Percentiles rank a stretch among this genome's conserved stretches.
Conservation (phyloP, 2,797 vertebrate genomes). For the Columba guinea region DNA sequence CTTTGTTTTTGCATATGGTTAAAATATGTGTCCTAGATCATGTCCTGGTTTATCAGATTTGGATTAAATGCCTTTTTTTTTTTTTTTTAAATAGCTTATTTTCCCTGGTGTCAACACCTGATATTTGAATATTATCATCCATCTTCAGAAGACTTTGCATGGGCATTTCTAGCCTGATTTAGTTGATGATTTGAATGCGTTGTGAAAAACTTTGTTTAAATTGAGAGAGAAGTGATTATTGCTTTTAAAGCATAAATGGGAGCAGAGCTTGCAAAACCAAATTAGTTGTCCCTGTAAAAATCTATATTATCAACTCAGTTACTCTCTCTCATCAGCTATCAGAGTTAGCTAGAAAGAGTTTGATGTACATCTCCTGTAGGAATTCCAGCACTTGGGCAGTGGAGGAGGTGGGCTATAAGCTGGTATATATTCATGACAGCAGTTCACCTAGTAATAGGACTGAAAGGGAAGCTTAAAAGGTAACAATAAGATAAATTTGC, state of each 20-base stretch:
- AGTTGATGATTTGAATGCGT: neutral
- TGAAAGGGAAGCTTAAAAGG: neutral
- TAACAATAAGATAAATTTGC: neutral
- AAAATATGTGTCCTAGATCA: slow-evolving; percentile 25
- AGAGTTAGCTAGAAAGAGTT: neutral
- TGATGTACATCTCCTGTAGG: neutral
- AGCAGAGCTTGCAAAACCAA: neutral
- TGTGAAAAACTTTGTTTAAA: neutral
- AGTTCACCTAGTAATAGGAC: neutral
- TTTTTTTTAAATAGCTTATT: neutral
- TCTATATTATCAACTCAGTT: neutral
- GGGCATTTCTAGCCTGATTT: neutral
- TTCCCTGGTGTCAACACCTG: neutral
- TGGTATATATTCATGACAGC: neutral
- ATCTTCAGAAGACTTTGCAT: neutral
- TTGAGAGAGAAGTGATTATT: neutral
- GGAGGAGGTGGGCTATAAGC: neutral
- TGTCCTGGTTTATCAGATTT: neutral
- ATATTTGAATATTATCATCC: neutral
- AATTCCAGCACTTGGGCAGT: neutral
- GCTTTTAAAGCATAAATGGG: neutral
- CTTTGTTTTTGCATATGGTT: slow-evolving; percentile 45
- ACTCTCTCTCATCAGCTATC: neutral
- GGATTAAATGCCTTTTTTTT: neutral
- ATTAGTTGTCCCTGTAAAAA: neutral